Percentiles rank a stretch among this genome's conserved stretches.
phyloP scores from a whole-genome alignment of 2,888 invertebrate genomes.

The Blera fallax region DNA sequence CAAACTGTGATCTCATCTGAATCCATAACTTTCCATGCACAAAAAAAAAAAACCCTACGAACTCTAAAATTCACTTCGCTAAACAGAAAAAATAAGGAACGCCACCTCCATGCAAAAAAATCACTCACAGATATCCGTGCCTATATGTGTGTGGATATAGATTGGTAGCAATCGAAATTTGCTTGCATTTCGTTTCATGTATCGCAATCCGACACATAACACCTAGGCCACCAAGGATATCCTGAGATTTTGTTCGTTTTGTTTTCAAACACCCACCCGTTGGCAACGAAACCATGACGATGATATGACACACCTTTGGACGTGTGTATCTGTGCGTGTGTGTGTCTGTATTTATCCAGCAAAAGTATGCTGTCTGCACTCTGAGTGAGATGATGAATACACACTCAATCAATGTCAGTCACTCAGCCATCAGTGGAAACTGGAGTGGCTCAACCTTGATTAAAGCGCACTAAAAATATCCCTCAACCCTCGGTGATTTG shows the following conservation, averaged over 20 bases:
- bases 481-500: constrained; percentile 10
- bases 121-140: background rate
- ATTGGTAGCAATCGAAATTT: constrained; percentile 25
- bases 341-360: background rate
- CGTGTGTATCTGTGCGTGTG: background rate
- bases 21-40: constrained; percentile 19
- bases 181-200: constrained; percentile 27
- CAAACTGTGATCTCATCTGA: constrained; percentile 27
- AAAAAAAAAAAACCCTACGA: background rate
- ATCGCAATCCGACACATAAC: background rate
- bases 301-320: constrained; percentile 32
- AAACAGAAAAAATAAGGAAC: background rate
- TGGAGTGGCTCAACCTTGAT: constrained; percentile 60
- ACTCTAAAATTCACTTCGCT: constrained; percentile 2
- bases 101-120: background rate
- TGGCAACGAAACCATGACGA: constrained; percentile 15
- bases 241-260: background rate
- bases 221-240: constrained; percentile 35
- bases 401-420: constrained; percentile 63
- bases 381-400: constrained; percentile 55
- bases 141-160: background rate
- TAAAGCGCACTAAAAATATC: constrained; percentile 29
- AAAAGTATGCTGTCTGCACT: constrained; percentile 20
- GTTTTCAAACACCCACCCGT: background rate
- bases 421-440: constrained; percentile 37